A percentile compares a stretch with the other conserved stretches of the same genome.
Evolutionary conservation across 2,797 vertebrate species (phyloP).

Genomic region (Novumbra hubbsi): DNA sequence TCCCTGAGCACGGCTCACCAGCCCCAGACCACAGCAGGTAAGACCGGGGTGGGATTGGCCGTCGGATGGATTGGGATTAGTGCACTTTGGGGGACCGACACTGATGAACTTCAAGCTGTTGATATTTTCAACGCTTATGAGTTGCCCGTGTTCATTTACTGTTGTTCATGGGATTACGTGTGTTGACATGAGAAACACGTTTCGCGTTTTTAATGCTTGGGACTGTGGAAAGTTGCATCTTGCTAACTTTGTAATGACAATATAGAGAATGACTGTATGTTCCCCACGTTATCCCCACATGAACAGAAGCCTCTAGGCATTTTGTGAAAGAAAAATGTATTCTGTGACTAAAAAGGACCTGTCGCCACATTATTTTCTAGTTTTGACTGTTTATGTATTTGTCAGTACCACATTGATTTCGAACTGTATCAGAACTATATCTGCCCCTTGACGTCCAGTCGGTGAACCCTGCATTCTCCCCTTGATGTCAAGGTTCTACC

Average conservation of each 20-base stretch:
- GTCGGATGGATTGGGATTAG: too few species aligned
- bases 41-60: background rate
- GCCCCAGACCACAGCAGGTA: constrained; percentile 80
- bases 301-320: too few species aligned
- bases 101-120: too few species aligned
- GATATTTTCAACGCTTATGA: background rate
- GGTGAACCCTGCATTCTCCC: too few species aligned
- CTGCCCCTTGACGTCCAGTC: background rate
- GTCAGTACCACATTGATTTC: background rate
- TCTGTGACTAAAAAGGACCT: too few species aligned
- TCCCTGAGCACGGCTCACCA: constrained; percentile 72
- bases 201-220: background rate
- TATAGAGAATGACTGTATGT: too few species aligned
- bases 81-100: too few species aligned
- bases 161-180: background rate
- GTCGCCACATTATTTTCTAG: too few species aligned
- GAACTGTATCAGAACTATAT: background rate
- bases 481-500: constrained; percentile 80
- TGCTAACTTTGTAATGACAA: too few species aligned
- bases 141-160: background rate
- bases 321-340: too few species aligned
- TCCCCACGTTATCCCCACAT: too few species aligned
- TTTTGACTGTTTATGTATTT: background rate
- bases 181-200: background rate
- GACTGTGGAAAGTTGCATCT: too few species aligned